Percentiles rank a stretch among this genome's conserved stretches.
Conservation (phyloP, 2,888 invertebrate species). For the Sinotaia quadrata region DNA sequence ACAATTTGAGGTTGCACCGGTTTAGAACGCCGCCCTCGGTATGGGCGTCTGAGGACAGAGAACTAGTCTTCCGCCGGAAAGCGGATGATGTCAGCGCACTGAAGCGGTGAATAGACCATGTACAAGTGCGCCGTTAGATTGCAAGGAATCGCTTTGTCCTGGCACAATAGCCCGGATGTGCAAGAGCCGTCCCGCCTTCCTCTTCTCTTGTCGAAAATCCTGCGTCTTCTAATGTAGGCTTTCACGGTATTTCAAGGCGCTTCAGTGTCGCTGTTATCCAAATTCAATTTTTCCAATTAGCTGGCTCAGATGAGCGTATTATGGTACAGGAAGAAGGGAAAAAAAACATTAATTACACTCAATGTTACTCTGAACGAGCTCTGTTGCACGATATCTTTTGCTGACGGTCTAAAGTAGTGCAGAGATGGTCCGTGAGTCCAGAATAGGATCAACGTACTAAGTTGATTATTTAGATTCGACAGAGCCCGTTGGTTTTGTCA, state of each 20-base stretch:
- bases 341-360: constrained; percentile 39
- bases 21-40: constrained; percentile 2
- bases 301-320: constrained; percentile 35
- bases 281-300: constrained; percentile 49
- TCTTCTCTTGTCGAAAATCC: constrained; percentile 19
- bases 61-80: constrained; percentile 29
- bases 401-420: constrained; percentile 9
- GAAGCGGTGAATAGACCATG: constrained; percentile 26
- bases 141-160: constrained; percentile 22
- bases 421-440: not conserved
- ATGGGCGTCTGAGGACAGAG: not conserved
- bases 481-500: constrained; percentile 27
- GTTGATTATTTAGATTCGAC: constrained; percentile 31
- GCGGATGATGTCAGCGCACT: constrained; percentile 22
- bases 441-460: constrained; percentile 21
- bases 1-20: constrained; percentile 19
- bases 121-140: constrained; percentile 27
- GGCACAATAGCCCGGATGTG: constrained; percentile 26
- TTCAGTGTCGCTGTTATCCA: constrained; percentile 47
- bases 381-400: not conserved
- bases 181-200: constrained; percentile 23
- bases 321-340: too few species aligned
- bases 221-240: constrained; percentile 31
- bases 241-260: constrained; percentile 29
- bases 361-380: constrained; percentile 31